phyloP scores from a whole-genome alignment of 2,888 invertebrate genomes.

The Apoda limacodes region DNA sequence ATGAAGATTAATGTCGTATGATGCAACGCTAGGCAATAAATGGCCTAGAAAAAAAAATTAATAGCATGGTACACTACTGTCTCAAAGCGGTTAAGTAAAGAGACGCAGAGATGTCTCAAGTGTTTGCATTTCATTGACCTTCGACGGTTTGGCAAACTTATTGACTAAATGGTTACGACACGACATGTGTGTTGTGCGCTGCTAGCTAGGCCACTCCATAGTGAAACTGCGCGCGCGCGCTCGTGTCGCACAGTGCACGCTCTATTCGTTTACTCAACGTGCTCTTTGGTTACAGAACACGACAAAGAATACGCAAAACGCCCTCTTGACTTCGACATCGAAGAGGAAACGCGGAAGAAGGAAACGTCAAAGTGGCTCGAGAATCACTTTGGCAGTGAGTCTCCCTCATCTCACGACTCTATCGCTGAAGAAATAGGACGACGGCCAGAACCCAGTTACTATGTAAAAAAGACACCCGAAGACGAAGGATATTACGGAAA shows the following conservation, averaged over 20 bases:
- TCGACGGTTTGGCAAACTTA: slow-evolving; percentile 62
- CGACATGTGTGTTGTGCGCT: slow-evolving; percentile 33
- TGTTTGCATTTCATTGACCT: slow-evolving; percentile 59
- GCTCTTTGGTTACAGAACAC: slow-evolving; percentile 69
- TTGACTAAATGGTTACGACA: slow-evolving; percentile 62
- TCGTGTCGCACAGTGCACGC: slow-evolving; percentile 27
- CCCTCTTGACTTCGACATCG: slow-evolving; percentile 86
- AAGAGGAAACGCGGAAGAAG: slow-evolving; percentile 89
- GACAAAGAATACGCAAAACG: slow-evolving; percentile 83
- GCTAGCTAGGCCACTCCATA: slow-evolving; percentile 39
- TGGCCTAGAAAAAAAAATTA: slow-evolving; percentile 55
- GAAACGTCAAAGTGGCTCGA: slow-evolving; percentile 94
- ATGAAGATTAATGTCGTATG: no score
- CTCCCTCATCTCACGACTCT: slow-evolving; percentile 80
- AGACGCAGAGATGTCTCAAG: slow-evolving; percentile 31
- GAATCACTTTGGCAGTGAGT: slow-evolving; percentile 90
- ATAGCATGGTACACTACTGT: slow-evolving; percentile 40
- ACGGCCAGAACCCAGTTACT: slow-evolving; percentile 76
- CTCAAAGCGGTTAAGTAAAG: slow-evolving; percentile 46
- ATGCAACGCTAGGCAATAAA: no score
- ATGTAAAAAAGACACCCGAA: slow-evolving; percentile 72
- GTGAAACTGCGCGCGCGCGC: slow-evolving; percentile 41
- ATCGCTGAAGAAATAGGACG: slow-evolving; percentile 75
- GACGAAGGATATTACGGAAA: slow-evolving; percentile 62
- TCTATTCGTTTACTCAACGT: slow-evolving; percentile 22